Conservation (phyloP, 2,888 invertebrate genomes). For the Cryptosula pallasiana region DNA sequence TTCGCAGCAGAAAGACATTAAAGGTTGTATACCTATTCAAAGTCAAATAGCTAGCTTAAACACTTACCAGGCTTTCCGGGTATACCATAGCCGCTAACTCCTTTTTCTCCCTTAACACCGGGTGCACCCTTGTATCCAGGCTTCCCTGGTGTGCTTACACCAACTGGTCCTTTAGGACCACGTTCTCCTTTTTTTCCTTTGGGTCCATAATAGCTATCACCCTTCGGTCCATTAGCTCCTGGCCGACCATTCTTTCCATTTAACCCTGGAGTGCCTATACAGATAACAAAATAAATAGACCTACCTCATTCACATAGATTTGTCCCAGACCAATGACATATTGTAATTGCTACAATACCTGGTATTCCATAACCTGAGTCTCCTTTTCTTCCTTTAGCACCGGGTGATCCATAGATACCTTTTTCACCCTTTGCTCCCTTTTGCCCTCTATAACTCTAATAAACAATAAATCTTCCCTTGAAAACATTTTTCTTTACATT, state of each 20-base stretch:
- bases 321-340: too few species aligned
- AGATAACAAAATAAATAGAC: background rate
- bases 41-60: too few species aligned
- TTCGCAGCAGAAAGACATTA: too few species aligned
- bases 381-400: background rate
- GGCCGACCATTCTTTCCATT: background rate
- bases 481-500: too few species aligned
- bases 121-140: background rate
- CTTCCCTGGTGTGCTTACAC: background rate
- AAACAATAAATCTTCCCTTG: background rate
- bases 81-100: background rate
- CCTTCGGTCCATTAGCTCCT: background rate
- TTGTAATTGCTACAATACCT: too few species aligned
- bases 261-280: background rate
- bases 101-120: background rate
- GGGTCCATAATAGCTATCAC: background rate
- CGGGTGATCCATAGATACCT: background rate
- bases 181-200: background rate
- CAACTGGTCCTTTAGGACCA: background rate
- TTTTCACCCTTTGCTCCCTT: background rate
- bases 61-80: background rate
- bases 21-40: too few species aligned
- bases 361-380: background rate
- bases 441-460: background rate
- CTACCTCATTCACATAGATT: too few species aligned